Evolutionary conservation across 2,113 vertebrate genomes (phyloP), one percentile per base, ranked within the genome.

Genomic region (Ptyas mucosa): DNA sequence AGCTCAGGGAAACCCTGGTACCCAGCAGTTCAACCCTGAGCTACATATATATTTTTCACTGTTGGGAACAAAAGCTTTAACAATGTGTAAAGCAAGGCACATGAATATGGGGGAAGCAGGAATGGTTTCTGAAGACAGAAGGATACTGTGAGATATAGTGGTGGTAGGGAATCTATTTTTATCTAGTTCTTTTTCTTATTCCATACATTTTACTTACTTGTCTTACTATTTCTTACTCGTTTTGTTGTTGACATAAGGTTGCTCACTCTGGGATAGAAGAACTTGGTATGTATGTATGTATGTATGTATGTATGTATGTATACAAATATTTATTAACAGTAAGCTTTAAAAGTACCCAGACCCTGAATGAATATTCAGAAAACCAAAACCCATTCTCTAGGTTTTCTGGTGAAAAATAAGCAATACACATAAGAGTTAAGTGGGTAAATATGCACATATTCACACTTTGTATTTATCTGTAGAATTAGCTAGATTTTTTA

Each of bases 401-500:
- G 89, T 46, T 23, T 94, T 95, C 89, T 91, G 91, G 81, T 43
- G 85, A 87, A 89, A 92, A 51, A 92, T 86, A 51, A 51, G 90
- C 57, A 39, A 75, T 12, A 39, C n/a, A 53, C 57, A 61, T 51
- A 88, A 18, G 15, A 55, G 21, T 88, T 39, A 24, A 43, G 43
- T 90, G 57, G 21, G 64, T 43, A 94, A 93, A 61, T 1, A 34
- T 92, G 61, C 53, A 90, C 49, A 81, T 92, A 89, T 88, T 91
- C 53, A 0, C 51, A 52, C 85, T 26, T 26, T 95, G 92, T 81
- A 15, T 94, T 94, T 95, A 95, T 39, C 93, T 96, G 94, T 96
- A 96, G 94, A 97, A 94, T 93, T 29, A 49, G 43, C 93, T 96
- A 96, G 96, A 96, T 96, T 96, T 46, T 97, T 95, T 96, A 97